Evolutionary conservation across 2,888 invertebrate genomes (phyloP).

Genomic region (Chloroclystis v-ata): DNA sequence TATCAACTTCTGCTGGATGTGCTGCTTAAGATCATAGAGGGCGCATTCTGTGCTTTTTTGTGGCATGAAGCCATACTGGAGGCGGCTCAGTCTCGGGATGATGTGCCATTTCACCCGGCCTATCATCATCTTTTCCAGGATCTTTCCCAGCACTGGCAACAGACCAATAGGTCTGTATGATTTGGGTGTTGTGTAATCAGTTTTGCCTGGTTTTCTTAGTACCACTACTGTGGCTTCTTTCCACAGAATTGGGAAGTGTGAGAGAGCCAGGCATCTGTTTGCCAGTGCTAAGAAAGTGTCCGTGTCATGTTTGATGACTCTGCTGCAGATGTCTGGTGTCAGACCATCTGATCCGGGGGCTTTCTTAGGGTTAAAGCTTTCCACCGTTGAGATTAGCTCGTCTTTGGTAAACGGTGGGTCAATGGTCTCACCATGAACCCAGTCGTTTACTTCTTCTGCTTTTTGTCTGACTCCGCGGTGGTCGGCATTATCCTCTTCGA

Average conservation of each 20-base stretch:
- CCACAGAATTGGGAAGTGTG: conserved; percentile 19
- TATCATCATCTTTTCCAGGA: conserved; percentile 3
- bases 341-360: conserved; percentile 19
- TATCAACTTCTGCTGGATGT: background rate
- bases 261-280: conserved; percentile 22
- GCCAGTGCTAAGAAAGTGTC: background rate
- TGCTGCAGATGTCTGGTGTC: conserved; percentile 16
- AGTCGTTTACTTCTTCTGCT: conserved; percentile 9
- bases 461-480: conserved; percentile 3
- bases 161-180: conserved; percentile 13
- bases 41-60: background rate
- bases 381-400: conserved; percentile 10
- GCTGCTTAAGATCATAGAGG: background rate
- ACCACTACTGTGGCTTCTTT: conserved; percentile 10
- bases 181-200: background rate
- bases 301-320: conserved; percentile 18
- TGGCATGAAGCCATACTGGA: background rate
- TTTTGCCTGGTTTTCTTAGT: background rate
- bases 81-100: background rate
- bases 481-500: conserved; percentile 3
- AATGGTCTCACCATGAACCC: background rate
- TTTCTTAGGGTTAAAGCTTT: conserved; percentile 23
- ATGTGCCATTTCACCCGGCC: background rate
- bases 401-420: conserved; percentile 23
- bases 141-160: conserved; percentile 24